Conservation (phyloP, 2,113 vertebrate genomes). For the Eulemur rufifrons region DNA sequence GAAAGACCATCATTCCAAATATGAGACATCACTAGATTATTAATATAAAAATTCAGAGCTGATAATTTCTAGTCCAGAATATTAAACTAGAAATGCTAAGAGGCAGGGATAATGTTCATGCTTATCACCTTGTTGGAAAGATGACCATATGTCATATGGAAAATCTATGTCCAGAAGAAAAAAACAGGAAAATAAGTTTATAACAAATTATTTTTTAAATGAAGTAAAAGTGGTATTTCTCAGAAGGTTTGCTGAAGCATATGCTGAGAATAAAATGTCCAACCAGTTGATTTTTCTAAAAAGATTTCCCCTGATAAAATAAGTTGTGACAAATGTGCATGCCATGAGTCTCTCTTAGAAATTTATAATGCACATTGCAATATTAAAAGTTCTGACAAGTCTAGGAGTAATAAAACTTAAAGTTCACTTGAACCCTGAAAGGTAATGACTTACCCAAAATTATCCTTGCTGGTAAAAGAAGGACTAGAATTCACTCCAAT, state of each 20-base stretch:
- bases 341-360: not conserved
- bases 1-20: not conserved
- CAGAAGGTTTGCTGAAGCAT: not conserved
- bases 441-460: not conserved
- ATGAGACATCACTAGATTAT: not conserved
- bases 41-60: not conserved
- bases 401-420: not conserved
- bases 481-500: not conserved
- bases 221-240: not conserved
- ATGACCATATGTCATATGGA: not conserved
- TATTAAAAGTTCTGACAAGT: not conserved
- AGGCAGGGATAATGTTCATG: not conserved
- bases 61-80: not conserved
- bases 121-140: not conserved
- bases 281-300: not conserved
- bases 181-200: not conserved
- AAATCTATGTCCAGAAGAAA: not conserved
- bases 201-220: not conserved
- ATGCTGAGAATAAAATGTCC: not conserved
- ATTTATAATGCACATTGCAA: not conserved
- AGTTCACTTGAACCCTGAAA: not conserved
- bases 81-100: not conserved
- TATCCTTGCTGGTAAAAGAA: not conserved
- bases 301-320: not conserved
- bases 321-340: not conserved